phyloP scores from a whole-genome alignment of 2,888 invertebrate genomes.

The Blomia tropicalis region DNA sequence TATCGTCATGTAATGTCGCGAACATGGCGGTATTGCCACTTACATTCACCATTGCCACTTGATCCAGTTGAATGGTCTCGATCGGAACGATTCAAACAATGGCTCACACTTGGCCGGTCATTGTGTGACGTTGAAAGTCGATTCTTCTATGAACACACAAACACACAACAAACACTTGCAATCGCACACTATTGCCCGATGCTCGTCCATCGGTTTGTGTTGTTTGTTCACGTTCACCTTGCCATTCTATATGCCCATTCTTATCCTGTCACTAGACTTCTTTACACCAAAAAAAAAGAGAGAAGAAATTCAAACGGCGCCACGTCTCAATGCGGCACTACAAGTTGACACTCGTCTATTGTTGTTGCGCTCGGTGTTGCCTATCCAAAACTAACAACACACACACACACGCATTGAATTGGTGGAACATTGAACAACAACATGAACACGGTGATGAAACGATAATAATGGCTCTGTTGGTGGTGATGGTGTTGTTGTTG shows the following conservation, averaged over 20 bases:
- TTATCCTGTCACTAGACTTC: conserved; percentile 9
- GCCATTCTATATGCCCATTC: not conserved
- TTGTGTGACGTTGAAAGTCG: conserved; percentile 13
- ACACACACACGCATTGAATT: too few species aligned
- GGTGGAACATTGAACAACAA: not conserved
- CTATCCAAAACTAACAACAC: conserved; percentile 14
- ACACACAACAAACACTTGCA: too few species aligned
- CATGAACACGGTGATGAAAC: conserved; percentile 15
- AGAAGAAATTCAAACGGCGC: not conserved
- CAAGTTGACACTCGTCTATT: conserved; percentile 11
- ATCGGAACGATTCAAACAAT: not conserved
- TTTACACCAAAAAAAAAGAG: not conserved
- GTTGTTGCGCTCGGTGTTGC: conserved; percentile 2
- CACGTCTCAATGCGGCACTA: conserved; percentile 10
- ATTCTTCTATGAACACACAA: too few species aligned
- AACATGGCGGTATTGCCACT: too few species aligned
- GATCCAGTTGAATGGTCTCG: conserved; percentile 12
- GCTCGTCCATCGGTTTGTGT: not conserved
- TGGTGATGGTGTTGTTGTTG: too few species aligned
- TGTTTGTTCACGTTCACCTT: not conserved
- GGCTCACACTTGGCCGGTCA: conserved; percentile 3
- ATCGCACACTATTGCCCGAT: too few species aligned
- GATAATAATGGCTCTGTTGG: not conserved
- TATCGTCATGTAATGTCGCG: not conserved
- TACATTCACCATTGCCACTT: too few species aligned